Base-by-base conservation (phyloP, 2,113 vertebrate genomes). In the Pseudolaguvia tuberculata region DNA sequence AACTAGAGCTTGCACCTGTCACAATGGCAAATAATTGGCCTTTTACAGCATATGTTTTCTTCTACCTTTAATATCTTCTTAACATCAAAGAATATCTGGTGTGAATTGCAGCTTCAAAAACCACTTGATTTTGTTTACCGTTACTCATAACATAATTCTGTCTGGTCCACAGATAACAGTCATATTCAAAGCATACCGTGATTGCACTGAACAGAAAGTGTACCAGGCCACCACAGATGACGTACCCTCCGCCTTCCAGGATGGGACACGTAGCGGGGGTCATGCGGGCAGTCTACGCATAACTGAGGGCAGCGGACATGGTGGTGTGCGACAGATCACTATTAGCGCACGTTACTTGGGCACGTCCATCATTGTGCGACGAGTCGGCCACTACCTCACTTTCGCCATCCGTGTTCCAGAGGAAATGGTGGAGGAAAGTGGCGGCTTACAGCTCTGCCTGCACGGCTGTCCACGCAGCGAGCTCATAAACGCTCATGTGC, bases 331-430 rank as follows among this genome's bases (percentile, higher is more conserved):
- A 0, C 90, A 91, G 78, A 91, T 93, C 55, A 89, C 86, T 82
- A 92, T 93, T 73, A 91, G 91, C 68, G 92, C 92, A 15, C 90
- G 87, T 10, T 89, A 93, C 81, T 89, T 92, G 2, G 92, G 91
- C 74, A 89, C 90, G 0, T 91, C 91, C 70, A 89, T 92, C 76
- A 92, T 92, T 45, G 87, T 93, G 55, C 85, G 92, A 2, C 91
- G 87, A 1, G 92, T 92, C 29, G 92, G 92, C 58, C 91, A 86
- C 80, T 93, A 93, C 86, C 86, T 93, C 57, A 93, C 92, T 74
- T 93, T 93, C 1, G 92, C 92, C 79, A 90, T 93, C 80, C 90
- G 91, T 58, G 88, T 92, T 85, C 92, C 92, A 0, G 91, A 92
- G 76, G 92, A 92, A 79, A 84, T 83, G 5, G 89, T 91, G 0